Conservation (phyloP, 1,140 invertebrate species). For the Sipha flava region DNA sequence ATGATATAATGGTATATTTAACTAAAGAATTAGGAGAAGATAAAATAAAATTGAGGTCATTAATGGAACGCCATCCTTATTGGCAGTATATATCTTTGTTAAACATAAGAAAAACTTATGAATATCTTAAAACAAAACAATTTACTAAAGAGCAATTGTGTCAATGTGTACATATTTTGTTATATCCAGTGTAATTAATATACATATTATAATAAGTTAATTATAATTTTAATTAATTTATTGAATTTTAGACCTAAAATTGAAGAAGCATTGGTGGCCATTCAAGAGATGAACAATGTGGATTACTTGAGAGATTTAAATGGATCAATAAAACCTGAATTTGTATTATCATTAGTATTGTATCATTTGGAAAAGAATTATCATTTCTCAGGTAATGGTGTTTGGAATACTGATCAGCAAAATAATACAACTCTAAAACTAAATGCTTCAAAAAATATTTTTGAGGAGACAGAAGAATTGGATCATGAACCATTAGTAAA, state of each 20-base stretch:
- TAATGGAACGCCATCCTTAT: neutral
- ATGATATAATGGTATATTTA: constrained; percentile 3
- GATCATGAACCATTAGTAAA: neutral
- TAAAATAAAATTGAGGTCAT: neutral
- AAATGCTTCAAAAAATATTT: neutral
- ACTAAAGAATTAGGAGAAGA: neutral
- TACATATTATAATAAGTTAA: neutral
- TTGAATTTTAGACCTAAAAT: neutral
- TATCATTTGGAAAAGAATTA: neutral
- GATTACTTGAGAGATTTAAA: neutral
- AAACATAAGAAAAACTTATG: neutral
- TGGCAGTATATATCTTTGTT: constrained; percentile 17
- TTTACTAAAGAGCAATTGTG: neutral
- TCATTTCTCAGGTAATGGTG: neutral
- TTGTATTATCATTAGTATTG: neutral
- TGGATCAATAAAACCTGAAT: neutral
- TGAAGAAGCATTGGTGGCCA: neutral
- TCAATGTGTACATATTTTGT: neutral
- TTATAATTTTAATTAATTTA: neutral
- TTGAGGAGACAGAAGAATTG: constrained; percentile 4
- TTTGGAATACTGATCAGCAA: neutral
- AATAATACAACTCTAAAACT: neutral
- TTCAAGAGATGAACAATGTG: neutral
- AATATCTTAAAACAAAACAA: neutral
- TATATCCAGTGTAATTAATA: constrained; percentile 21